A percentile compares a stretch with the other conserved stretches of the same genome.
Evolutionary conservation across 2,888 invertebrate genomes (phyloP).

Genomic region (Ophion obscuratus): DNA sequence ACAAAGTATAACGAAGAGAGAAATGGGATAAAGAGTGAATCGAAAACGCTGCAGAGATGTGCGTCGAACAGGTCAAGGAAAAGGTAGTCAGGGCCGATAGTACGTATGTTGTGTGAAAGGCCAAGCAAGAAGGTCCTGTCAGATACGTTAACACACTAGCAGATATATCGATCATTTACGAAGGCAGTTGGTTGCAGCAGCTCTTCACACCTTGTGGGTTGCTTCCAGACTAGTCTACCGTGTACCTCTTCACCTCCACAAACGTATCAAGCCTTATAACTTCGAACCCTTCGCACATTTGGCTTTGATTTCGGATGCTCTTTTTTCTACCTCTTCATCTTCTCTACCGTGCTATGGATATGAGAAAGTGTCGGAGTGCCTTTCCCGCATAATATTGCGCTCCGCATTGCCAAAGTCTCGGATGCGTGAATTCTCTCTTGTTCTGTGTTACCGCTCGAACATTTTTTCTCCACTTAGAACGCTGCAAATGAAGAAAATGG

Average conservation of each 20-base stretch:
- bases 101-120: constrained; percentile 51
- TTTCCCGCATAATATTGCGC: neutral
- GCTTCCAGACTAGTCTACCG: constrained; percentile 47
- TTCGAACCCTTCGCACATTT: neutral
- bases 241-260: constrained; percentile 34
- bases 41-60: constrained; percentile 57
- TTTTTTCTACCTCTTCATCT: neutral
- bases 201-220: constrained; percentile 49
- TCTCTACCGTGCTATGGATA: neutral
- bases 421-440: neutral
- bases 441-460: neutral
- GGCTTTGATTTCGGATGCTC: constrained; percentile 21
- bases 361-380: too few species aligned
- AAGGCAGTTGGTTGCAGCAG: constrained; percentile 68
- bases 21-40: constrained; percentile 61
- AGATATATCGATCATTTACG: constrained; percentile 78
- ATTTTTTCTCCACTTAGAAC: neutral
- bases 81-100: constrained; percentile 56
- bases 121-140: constrained; percentile 73
- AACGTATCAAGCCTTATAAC: constrained; percentile 11
- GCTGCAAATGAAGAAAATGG: neutral
- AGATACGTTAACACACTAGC: constrained; percentile 78
- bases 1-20: constrained; percentile 46
- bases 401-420: neutral
- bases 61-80: constrained; percentile 62